A percentile compares a stretch with the other conserved stretches of the same genome.
Evolutionary conservation across 2,797 vertebrate species (phyloP).

Genomic region (Capromys pilorides): DNA sequence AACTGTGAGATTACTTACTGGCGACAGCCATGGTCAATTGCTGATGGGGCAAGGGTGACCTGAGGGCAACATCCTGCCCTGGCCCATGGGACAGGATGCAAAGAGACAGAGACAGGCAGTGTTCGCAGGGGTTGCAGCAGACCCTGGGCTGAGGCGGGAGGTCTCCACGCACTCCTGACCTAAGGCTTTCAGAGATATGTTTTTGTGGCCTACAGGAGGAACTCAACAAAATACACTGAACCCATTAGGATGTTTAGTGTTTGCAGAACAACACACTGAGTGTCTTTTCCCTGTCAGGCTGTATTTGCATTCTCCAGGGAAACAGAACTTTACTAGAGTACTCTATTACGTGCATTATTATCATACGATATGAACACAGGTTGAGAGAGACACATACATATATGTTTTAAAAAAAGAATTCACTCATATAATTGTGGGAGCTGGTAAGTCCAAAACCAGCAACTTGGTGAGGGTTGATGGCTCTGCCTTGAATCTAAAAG

Average conservation of each 20-base stretch:
- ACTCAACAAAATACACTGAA: conserved; percentile 24
- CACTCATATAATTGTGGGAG: not conserved
- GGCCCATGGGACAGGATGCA: not conserved
- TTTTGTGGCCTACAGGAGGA: conserved; percentile 20
- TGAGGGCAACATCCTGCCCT: conserved; percentile 32
- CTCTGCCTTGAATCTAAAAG: not conserved
- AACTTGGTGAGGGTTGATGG: not conserved
- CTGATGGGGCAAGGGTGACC: conserved; percentile 46
- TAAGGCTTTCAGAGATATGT: not conserved
- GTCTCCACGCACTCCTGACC: not conserved
- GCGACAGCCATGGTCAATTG: not conserved
- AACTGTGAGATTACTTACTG: conserved; percentile 2
- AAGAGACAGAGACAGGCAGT: not conserved
- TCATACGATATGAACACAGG: not conserved
- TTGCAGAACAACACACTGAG: not conserved
- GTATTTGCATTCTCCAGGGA: conserved; percentile 9
- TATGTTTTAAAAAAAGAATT: conserved; percentile 9
- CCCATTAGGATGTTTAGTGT: not conserved
- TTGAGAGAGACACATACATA: not conserved
- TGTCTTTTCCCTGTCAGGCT: conserved; percentile 16
- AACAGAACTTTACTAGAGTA: not conserved
- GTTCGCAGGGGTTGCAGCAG: not conserved
- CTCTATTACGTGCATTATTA: not conserved
- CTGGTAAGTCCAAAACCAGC: conserved; percentile 2
- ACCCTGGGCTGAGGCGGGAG: not conserved